Conservation (phyloP, 2,888 invertebrate species). For the Trichopoda pennipes region DNA sequence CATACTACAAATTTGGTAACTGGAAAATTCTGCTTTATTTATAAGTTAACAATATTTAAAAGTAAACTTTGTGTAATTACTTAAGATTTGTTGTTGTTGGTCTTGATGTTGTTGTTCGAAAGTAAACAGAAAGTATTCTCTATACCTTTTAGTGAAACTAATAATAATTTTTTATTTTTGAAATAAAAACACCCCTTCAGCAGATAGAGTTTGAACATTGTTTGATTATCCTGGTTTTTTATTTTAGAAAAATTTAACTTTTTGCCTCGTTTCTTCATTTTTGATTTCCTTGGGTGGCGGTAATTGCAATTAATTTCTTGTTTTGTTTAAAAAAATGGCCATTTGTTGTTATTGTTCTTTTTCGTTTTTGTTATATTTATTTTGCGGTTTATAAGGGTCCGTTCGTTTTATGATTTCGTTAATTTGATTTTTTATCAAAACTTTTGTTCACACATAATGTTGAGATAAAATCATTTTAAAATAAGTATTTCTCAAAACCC, state of each 20-base stretch:
- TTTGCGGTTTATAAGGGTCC: conserved; percentile 66
- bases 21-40: conserved; percentile 31
- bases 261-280: conserved; percentile 17
- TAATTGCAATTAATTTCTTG: conserved; percentile 72
- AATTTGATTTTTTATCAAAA: conserved; percentile 62
- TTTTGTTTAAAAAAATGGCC: conserved; percentile 70
- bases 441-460: conserved; percentile 59
- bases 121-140: conserved; percentile 31
- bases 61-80: conserved; percentile 45
- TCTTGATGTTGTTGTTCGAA: neutral
- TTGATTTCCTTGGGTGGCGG: conserved; percentile 66
- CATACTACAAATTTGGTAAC: conserved; percentile 12
- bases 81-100: conserved; percentile 22
- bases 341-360: conserved; percentile 70
- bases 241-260: conserved; percentile 29
- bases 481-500: conserved; percentile 44
- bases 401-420: conserved; percentile 47
- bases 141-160: conserved; percentile 36
- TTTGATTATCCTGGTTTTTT: conserved; percentile 14
- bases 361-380: conserved; percentile 52
- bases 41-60: conserved; percentile 32
- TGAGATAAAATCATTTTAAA: conserved; percentile 55
- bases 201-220: neutral
- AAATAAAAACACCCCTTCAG: conserved; percentile 12
- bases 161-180: conserved; percentile 28